A percentile compares a stretch with the other conserved stretches of the same genome.
phyloP scores from a whole-genome alignment of 1,140 invertebrate species.

The Cydia fagiglandana region DNA sequence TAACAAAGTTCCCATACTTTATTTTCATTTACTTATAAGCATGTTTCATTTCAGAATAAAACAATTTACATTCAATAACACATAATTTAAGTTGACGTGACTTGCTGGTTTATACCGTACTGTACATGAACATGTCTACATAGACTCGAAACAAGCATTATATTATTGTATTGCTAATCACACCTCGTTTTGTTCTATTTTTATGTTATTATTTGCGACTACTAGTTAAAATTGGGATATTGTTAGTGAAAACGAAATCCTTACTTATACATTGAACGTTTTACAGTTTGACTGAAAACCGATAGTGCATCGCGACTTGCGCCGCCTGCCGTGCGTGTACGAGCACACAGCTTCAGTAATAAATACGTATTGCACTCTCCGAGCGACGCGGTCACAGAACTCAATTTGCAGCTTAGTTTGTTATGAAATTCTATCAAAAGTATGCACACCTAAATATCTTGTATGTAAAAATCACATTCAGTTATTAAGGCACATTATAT shows the following conservation, averaged over 20 bases:
- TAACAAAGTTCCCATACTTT: slow-evolving; percentile 76
- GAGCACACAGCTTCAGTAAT: slow-evolving; percentile 44
- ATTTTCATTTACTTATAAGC: slow-evolving; percentile 79
- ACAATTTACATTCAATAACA: slow-evolving; percentile 77
- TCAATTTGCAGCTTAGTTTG: slow-evolving; percentile 46
- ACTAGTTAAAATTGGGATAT: slow-evolving; percentile 50
- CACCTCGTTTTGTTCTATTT: slow-evolving; percentile 40
- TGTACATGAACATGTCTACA: slow-evolving; percentile 55
- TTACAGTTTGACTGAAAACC: slow-evolving; percentile 31
- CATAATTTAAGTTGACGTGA: slow-evolving; percentile 76
- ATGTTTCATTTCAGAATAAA: slow-evolving; percentile 76
- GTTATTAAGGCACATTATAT: slow-evolving; percentile 64
- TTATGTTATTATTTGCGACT: slow-evolving; percentile 52
- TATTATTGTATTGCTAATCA: slow-evolving; percentile 43
- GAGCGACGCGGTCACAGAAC: slow-evolving; percentile 33
- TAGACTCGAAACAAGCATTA: slow-evolving; percentile 46
- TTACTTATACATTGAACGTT: slow-evolving; percentile 25
- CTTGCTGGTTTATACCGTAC: slow-evolving; percentile 66
- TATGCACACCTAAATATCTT: slow-evolving; percentile 42
- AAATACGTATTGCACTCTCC: slow-evolving; percentile 75
- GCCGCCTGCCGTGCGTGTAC: background rate
- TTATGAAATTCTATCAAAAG: slow-evolving; percentile 40
- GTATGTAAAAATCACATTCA: slow-evolving; percentile 51
- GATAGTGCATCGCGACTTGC: slow-evolving; percentile 8
- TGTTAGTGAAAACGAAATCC: slow-evolving; percentile 65